Evolutionary conservation across 2,888 invertebrate genomes (phyloP).

Genomic region (Oxyteleia sp.): DNA sequence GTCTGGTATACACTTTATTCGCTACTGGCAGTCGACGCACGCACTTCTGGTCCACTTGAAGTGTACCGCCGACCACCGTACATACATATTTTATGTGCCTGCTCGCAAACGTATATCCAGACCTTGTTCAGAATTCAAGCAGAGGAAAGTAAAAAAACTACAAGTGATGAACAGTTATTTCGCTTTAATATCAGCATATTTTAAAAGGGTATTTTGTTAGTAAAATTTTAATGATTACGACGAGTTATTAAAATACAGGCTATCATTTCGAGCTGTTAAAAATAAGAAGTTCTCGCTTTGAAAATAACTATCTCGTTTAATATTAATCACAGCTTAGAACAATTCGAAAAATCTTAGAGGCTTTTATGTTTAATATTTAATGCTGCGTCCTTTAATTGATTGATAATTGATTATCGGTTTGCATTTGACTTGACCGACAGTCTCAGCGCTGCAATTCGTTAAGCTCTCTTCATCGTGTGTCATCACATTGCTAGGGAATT

Average conservation of each 20-base stretch:
- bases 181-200: conserved; percentile 47
- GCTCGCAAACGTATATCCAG: conserved; percentile 58
- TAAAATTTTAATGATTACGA: conserved; percentile 32
- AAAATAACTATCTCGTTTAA: too few relatives aligned
- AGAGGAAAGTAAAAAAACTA: conserved; percentile 50
- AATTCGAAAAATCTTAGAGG: too few relatives aligned
- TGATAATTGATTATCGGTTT: too few relatives aligned
- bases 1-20: conserved; percentile 69
- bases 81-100: conserved; percentile 76
- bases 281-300: too few relatives aligned
- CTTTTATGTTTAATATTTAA: too few relatives aligned
- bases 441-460: too few relatives aligned
- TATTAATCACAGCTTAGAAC: too few relatives aligned
- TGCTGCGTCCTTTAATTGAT: too few relatives aligned
- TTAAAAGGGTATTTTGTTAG: conserved; percentile 30
- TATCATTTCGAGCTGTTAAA: too few relatives aligned
- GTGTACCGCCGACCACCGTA: conserved; percentile 70
- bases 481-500: too few relatives aligned
- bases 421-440: too few relatives aligned
- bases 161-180: conserved; percentile 49
- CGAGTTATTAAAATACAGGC: not conserved
- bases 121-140: conserved; percentile 61
- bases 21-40: conserved; percentile 75
- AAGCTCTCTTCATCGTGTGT: too few relatives aligned
- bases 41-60: conserved; percentile 77